Percentiles rank a stretch among this genome's conserved stretches.
Conservation (phyloP, 2,797 vertebrate species). For the Ibycter americanus region DNA sequence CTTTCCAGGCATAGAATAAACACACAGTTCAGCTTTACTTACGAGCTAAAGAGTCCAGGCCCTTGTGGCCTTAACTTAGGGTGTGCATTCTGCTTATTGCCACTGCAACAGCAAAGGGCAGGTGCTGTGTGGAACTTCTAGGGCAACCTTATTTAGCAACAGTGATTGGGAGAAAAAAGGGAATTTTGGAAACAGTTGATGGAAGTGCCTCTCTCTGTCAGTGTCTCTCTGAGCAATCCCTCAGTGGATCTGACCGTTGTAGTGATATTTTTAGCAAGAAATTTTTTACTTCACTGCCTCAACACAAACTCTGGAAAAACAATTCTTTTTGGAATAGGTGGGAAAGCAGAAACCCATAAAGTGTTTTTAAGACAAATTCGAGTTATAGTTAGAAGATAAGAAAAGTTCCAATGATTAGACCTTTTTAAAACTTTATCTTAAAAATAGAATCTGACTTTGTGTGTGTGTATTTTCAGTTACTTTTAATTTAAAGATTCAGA, state of each 20-base stretch:
- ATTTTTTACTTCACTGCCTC: neutral
- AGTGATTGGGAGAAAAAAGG: neutral
- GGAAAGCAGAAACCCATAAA: neutral
- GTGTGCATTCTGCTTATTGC: neutral
- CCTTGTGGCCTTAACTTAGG: neutral
- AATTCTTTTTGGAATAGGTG: neutral
- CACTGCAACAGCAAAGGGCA: neutral
- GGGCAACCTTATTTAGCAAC: neutral
- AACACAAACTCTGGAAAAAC: neutral
- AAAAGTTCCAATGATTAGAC: neutral
- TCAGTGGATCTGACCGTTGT: neutral
- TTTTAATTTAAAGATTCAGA: neutral
- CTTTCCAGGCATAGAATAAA: constrained; percentile 18
- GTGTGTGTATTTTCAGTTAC: neutral
- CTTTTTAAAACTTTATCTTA: neutral
- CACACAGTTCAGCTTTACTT: neutral
- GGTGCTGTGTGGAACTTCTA: neutral
- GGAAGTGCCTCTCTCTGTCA: neutral
- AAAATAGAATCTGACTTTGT: neutral
- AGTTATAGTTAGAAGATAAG: neutral
- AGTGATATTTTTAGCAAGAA: neutral
- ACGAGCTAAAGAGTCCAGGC: neutral
- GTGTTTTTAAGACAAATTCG: neutral
- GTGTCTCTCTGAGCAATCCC: neutral
- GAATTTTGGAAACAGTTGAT: neutral